These are phyloP conservation scores for Cottoperca gobio DNA, from an alignment of 2,797 vertebrate genomes.

Conservation along the genomic window DNA sequence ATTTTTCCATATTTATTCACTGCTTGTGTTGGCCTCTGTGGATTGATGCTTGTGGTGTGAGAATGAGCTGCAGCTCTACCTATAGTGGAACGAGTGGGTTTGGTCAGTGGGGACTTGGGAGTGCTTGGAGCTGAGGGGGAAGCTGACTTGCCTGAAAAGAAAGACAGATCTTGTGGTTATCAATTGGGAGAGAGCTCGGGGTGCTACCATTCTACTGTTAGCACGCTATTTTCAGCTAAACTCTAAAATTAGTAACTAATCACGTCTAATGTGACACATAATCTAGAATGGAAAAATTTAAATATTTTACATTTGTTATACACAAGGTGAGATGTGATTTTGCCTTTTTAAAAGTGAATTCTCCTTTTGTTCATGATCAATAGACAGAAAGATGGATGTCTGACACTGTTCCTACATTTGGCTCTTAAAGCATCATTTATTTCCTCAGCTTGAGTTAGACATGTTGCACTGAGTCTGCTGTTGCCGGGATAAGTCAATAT, in stretches of 20 bases:
- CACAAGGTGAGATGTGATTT: constrained; percentile 18
- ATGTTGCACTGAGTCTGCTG: constrained; percentile 40
- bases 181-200: constrained; percentile 7
- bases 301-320: neutral
- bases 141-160: constrained; percentile 85
- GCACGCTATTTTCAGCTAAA: constrained; percentile 42
- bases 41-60: constrained; percentile 48
- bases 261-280: constrained; percentile 9
- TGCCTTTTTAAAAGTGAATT: neutral
- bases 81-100: constrained; percentile 82
- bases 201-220: constrained; percentile 63
- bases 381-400: constrained; percentile 1
- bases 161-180: constrained; percentile 80
- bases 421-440: constrained; percentile 61
- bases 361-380: constrained; percentile 23
- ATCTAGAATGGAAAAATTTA: constrained; percentile 1
- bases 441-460: constrained; percentile 49
- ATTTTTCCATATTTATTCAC: neutral
- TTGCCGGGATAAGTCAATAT: constrained; percentile 76
- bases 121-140: constrained; percentile 81
- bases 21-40: neutral
- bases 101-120: constrained; percentile 79
- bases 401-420: constrained; percentile 25
- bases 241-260: constrained; percentile 55
- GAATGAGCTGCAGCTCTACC: constrained; percentile 70